A percentile compares a stretch with the other conserved stretches of the same genome.
Conservation (phyloP, 2,888 invertebrate species). For the Eueremaeus valkanovi region DNA sequence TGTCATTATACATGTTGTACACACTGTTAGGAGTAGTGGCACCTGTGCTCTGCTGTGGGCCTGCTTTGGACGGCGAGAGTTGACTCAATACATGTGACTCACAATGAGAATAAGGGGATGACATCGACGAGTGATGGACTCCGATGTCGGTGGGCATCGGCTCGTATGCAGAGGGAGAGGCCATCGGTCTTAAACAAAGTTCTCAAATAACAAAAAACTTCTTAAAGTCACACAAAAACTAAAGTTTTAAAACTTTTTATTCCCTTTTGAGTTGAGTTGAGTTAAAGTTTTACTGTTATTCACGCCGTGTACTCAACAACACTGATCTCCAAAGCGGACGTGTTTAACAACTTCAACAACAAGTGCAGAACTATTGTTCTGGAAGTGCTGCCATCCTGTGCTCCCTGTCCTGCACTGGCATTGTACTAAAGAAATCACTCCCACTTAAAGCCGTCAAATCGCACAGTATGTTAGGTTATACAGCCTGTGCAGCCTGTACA, state of each 20-base stretch:
- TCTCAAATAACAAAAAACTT: not conserved
- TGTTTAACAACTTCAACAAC: conserved; percentile 23
- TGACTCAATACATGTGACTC: conserved; percentile 4
- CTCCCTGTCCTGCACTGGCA: not conserved
- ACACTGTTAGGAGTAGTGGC: conserved; percentile 16
- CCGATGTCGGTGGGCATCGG: not conserved
- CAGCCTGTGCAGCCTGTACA: too few species aligned
- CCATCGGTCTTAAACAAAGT: not conserved
- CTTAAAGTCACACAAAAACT: not conserved
- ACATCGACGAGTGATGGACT: conserved; percentile 4
- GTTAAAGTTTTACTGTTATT: conserved; percentile 16
- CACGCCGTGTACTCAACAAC: not conserved
- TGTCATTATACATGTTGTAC: conserved; percentile 4
- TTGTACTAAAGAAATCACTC: not conserved
- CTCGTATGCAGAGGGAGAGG: not conserved
- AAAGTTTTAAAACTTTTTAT: not conserved
- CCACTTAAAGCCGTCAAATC: too few species aligned
- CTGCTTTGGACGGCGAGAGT: conserved; percentile 17
- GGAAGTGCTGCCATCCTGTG: not conserved
- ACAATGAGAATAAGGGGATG: conserved; percentile 29
- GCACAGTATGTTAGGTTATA: too few species aligned
- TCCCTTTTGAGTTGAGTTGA: not conserved
- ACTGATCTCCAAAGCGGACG: conserved; percentile 13
- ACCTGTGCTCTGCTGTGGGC: not conserved
- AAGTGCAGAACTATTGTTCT: conserved; percentile 10